Evolutionary conservation across 2,888 invertebrate genomes (phyloP).

Genomic region (Ctenicera cuprea): DNA sequence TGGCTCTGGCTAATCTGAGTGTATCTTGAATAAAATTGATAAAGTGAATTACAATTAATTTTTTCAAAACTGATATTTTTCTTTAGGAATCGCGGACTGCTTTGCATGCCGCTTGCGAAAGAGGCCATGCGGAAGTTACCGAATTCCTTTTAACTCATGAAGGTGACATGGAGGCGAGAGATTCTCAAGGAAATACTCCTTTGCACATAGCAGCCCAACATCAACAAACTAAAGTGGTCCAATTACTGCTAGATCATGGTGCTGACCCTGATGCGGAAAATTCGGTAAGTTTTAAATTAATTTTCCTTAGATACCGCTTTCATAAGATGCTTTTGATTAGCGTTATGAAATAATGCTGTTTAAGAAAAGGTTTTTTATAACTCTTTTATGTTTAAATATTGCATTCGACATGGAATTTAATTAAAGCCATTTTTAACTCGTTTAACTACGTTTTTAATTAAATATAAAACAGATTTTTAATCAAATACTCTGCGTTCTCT

Average conservation of each 20-base stretch:
- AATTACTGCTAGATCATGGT: slow-evolving; percentile 80
- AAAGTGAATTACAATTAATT: too few relatives aligned
- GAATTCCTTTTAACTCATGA: slow-evolving; percentile 76
- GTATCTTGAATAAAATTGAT: too few relatives aligned
- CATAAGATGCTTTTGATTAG: too few relatives aligned
- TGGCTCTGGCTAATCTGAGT: too few relatives aligned
- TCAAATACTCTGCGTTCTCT: background rate
- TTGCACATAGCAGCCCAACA: slow-evolving; percentile 86
- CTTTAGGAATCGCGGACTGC: slow-evolving; percentile 79
- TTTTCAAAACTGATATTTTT: background rate
- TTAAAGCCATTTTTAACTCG: background rate
- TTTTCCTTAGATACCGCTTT: background rate
- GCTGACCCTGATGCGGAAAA: slow-evolving; percentile 78
- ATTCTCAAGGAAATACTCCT: slow-evolving; percentile 83
- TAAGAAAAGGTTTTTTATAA: background rate
- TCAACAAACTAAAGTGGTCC: slow-evolving; percentile 84
- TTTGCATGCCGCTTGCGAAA: slow-evolving; percentile 82
- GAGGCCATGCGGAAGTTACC: slow-evolving; percentile 79
- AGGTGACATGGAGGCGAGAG: slow-evolving; percentile 81
- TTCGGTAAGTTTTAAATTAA: slow-evolving; percentile 65
- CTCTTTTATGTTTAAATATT: background rate
- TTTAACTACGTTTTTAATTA: background rate
- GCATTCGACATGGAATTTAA: too few relatives aligned
- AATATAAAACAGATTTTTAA: background rate
- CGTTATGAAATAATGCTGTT: too few relatives aligned